Base-by-base conservation (phyloP, 2,797 vertebrate species). In the Hemibagrus guttatus region DNA sequence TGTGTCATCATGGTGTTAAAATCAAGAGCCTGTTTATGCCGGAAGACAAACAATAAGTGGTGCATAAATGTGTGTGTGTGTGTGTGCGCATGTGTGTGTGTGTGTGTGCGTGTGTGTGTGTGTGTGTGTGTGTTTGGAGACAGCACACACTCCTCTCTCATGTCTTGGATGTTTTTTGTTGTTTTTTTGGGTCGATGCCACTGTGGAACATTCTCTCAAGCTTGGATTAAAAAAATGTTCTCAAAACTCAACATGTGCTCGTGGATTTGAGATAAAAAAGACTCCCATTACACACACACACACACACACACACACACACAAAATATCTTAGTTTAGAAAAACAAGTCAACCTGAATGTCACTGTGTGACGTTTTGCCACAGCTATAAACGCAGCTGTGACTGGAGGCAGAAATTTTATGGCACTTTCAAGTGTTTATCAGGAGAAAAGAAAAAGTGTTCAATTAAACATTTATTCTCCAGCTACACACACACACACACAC, bases 341-440 rank as follows among this genome's bases (percentile, higher is more conserved):
- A 83, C 85, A 83, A 83, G 69, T 68, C 39, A 54, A 14, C n/a
- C 69, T 83, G 80, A 75, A 61, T 56, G 81, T 56, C 46, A 63
- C 4, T 13, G 58, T 39, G 78, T 28, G 75, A 64, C 35, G 21
- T n/a, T 64, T 35, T 69, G 26, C 21, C 13, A 58, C 78, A 39
- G 31, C 78, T 61, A 80, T 52, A 68, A 80, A 42, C 84, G 35
- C 35, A 14, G 52, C 56, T 35, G 9, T 71, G 54, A 80, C 80
- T 78, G 69, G 31, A 58, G 85, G 71, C 26, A 68, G 71, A 39
- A 83, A 76, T 66, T 76, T 66, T 56, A 75, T 66, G 59, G 23
- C 28, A 54, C 35, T 58, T 72, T 82, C 68, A 86, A 86, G 79
- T 82, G 80, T 86, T 83, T 83, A 83, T 83, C 61, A 14, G 69